Percentiles rank a stretch among this genome's conserved stretches.
Conservation (phyloP, 1,140 invertebrate genomes). For the Caenorhabditis elegans region WBcel235 BX284605.5:277001-277500, state of each 20-base stretch:
- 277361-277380: conserved; percentile 5
- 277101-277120: conserved; percentile 3
- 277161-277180: neutral
- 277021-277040: neutral
- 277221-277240: neutral
- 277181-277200: neutral
- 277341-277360: conserved; percentile 25
- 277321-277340: conserved; percentile 35
- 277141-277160: neutral
- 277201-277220: neutral
- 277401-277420: neutral
- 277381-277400: neutral
- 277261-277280: conserved; percentile 18
- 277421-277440: too few relatives aligned
- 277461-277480: too few relatives aligned
- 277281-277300: conserved; percentile 33
- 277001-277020: conserved; percentile 9
- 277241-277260: neutral
- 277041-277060: neutral
- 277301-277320: conserved; percentile 33
- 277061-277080: neutral
- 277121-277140: conserved; percentile 5
- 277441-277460: too few relatives aligned
- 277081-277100: neutral
- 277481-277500: too few relatives aligned